Base-by-base conservation (phyloP, 2,797 vertebrate genomes). In the Nyctalus aviator region DNA sequence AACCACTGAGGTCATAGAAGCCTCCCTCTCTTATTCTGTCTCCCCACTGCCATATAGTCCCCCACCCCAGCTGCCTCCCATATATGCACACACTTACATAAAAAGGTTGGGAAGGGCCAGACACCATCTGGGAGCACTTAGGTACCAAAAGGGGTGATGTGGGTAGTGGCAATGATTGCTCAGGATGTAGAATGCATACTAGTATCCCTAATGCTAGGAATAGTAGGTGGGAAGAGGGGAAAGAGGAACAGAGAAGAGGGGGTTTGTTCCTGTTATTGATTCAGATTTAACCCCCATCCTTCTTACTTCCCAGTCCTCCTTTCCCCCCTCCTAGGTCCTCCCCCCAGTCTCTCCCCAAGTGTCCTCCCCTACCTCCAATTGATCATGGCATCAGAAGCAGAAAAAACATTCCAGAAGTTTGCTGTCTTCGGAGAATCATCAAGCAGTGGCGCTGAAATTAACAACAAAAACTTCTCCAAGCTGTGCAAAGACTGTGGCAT, bases 391-490 rank as follows among this genome's bases (percentile, higher is more conserved):
- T 94, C 93, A 0, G 98, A 98, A 25, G 96, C 99, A 91, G 98
- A 99, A 95, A 97, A 75, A 1, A 62, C 98, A 6, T 99, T 99
- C 97, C 96, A 92, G 50, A 98, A 98, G 95, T 99, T 99, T 97
- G 99, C 98, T 0, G 53, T 98, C 23, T 99, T 99, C 0, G 99
- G 99, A 44, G 98, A 99, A 91, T 97, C 98, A 2, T 98, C 99
- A 59, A 98, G 98, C 59, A 98, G 94, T 0, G 98, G 98, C 62
- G 98, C 98, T 2, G 98, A 99, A 92, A 98, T 99, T 97, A 99
- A 98, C 0, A 98, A 98, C 89, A 99, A 99, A 97, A 99, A 99
- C 96, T 99, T 99, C 93, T 98, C 97, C 21, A 99, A 99, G 96
- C 94, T 99, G 75, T 99, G 99, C 97, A 99, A 99, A 96, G 99